Percentiles rank a stretch among this genome's conserved stretches.
Conservation (phyloP, 2,888 invertebrate species). For the Lithophane ornitopus region DNA sequence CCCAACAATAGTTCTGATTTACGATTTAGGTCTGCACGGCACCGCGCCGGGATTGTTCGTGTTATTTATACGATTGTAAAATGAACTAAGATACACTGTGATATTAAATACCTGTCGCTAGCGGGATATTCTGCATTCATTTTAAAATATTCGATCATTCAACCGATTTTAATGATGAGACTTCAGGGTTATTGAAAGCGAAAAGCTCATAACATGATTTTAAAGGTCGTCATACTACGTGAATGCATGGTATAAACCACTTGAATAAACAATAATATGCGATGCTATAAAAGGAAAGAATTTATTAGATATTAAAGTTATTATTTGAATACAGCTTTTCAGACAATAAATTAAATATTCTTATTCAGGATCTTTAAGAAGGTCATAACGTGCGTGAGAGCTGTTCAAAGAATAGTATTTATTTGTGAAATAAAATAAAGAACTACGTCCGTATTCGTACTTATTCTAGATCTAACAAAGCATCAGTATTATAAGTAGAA, state of each 20-base stretch:
- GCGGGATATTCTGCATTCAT: not conserved
- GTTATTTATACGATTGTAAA: conserved; percentile 81
- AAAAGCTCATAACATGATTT: conserved; percentile 25
- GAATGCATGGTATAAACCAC: conserved; percentile 26
- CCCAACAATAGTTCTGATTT: conserved; percentile 89
- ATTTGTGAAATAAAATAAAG: not conserved
- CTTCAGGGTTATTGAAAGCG: not conserved
- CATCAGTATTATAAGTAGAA: not conserved
- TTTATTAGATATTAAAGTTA: conserved; percentile 1
- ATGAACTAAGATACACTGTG: conserved; percentile 69
- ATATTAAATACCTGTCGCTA: conserved; percentile 30
- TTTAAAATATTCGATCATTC: not conserved
- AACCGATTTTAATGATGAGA: not conserved
- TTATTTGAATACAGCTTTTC: not conserved
- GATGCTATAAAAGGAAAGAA: conserved; percentile 3
- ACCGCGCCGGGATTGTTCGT: conserved; percentile 79
- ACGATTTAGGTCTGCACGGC: conserved; percentile 82
- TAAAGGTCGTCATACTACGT: conserved; percentile 14
- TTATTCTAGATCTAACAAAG: not conserved
- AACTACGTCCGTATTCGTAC: not conserved
- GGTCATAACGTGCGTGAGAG: not conserved
- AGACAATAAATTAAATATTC: conserved; percentile 4
- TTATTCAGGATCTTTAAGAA: not conserved
- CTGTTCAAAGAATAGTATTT: not conserved
- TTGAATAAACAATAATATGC: conserved; percentile 18